A percentile compares a stretch with the other conserved stretches of the same genome.
These are phyloP conservation scores for Drosophila eugracilis DNA, from an alignment of 1,140 invertebrate genomes.

Conservation along the genomic window DNA sequence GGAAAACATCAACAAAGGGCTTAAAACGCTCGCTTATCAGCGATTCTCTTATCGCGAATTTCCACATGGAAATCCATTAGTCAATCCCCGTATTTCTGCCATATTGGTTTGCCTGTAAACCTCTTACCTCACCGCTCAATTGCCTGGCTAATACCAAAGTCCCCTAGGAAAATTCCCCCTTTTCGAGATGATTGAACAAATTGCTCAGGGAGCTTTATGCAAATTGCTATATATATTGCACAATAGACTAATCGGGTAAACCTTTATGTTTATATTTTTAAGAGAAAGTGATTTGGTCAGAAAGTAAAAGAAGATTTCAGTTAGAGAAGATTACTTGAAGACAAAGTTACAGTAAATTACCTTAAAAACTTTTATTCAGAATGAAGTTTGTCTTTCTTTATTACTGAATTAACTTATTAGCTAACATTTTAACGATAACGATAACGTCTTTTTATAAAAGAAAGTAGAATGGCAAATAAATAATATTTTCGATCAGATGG, in stretches of 20 bases:
- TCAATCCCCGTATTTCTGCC: constrained; percentile 26
- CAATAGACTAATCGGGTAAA: constrained; percentile 12
- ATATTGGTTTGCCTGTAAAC: constrained; percentile 31
- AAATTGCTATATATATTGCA: constrained; percentile 33
- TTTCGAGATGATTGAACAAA: constrained; percentile 36
- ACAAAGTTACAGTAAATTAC: too few species aligned
- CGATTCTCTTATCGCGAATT: constrained; percentile 55
- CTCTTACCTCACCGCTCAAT: constrained; percentile 59
- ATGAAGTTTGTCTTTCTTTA: too few species aligned
- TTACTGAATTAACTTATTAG: too few species aligned
- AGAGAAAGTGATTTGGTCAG: not conserved
- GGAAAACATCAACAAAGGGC: constrained; percentile 19
- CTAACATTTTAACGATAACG: too few species aligned
- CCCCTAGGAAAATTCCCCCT: constrained; percentile 47
- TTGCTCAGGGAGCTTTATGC: constrained; percentile 54
- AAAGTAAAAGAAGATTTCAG: too few species aligned
- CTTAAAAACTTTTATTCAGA: too few species aligned
- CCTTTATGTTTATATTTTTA: not conserved
- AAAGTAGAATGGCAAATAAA: too few species aligned
- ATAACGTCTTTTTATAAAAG: too few species aligned
- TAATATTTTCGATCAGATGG: too few species aligned
- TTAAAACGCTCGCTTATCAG: constrained; percentile 42
- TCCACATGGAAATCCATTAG: constrained; percentile 63
- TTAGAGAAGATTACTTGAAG: too few species aligned
- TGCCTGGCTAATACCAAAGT: constrained; percentile 63